Evolutionary conservation across 2,888 invertebrate species (phyloP).

Genomic region (Erpobdella octoculata): DNA sequence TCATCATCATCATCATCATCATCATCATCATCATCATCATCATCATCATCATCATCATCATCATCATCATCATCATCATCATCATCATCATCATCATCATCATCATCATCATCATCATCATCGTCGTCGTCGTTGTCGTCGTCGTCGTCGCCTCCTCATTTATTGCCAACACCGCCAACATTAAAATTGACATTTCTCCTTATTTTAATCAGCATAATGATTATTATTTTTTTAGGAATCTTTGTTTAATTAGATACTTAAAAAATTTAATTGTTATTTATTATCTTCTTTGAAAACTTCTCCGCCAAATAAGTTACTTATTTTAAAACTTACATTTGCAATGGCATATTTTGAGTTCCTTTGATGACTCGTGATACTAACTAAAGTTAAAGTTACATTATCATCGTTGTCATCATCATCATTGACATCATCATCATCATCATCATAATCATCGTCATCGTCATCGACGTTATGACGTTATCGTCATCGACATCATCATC

Average conservation of each 20-base stretch:
- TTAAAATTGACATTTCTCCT: not conserved
- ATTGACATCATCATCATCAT: no score
- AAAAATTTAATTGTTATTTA: not conserved
- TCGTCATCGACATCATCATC: not conserved
- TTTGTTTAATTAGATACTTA: not conserved
- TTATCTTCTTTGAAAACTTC: no score
- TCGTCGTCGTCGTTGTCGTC: not conserved
- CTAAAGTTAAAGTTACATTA: no score
- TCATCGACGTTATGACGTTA: not conserved
- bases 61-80: not conserved
- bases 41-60: not conserved
- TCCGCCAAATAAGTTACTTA: no score
- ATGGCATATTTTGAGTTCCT: not conserved
- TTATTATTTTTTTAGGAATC: not conserved
- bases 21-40: not conserved
- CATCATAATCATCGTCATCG: not conserved
- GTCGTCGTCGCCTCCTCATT: not conserved
- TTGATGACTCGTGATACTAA: no score
- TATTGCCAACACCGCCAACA: not conserved
- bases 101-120: not conserved
- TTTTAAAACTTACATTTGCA: no score
- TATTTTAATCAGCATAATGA: not conserved
- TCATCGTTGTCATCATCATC: no score
- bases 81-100: conserved; percentile 5
- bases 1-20: not conserved